Conservation (phyloP, 2,888 invertebrate genomes). For the Seira sanloemensis region DNA sequence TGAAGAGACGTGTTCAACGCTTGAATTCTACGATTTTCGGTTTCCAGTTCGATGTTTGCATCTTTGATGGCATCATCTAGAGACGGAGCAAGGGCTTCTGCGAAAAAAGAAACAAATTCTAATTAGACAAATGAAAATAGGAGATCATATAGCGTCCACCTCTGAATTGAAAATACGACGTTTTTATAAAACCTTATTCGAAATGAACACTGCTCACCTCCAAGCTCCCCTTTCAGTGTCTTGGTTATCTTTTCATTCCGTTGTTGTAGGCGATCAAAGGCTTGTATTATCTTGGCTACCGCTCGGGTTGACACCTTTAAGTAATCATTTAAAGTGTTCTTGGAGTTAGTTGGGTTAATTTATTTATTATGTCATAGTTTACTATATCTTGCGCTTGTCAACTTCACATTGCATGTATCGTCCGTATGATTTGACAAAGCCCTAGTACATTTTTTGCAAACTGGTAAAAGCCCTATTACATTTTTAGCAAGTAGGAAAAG, state of each 20-base stretch:
- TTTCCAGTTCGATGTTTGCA: slow-evolving; percentile 90
- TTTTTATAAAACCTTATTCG: not conserved
- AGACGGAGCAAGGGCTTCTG: slow-evolving; percentile 81
- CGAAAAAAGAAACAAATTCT: slow-evolving; percentile 26
- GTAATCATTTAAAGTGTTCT: slow-evolving; percentile 53
- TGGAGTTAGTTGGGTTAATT: no score
- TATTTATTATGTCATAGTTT: no score
- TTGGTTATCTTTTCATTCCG: slow-evolving; percentile 95
- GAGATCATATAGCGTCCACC: no score
- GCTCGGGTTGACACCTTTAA: slow-evolving; percentile 90
- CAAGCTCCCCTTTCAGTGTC: slow-evolving; percentile 88
- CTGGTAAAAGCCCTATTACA: no score
- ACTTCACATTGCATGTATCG: no score
- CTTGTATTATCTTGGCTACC: slow-evolving; percentile 96
- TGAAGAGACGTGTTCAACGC: slow-evolving; percentile 92
- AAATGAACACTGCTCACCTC: slow-evolving; percentile 78
- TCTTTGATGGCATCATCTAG: slow-evolving; percentile 90
- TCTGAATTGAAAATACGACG: not conserved
- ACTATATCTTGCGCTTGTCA: no score
- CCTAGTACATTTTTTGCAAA: no score
- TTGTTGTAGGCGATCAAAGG: slow-evolving; percentile 96
- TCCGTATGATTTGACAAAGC: no score
- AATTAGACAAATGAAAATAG: no score
- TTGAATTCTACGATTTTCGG: slow-evolving; percentile 94
- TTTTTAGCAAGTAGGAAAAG: no score